phyloP scores from a whole-genome alignment of 2,797 vertebrate species.

The Tiaroga cobitis region DNA sequence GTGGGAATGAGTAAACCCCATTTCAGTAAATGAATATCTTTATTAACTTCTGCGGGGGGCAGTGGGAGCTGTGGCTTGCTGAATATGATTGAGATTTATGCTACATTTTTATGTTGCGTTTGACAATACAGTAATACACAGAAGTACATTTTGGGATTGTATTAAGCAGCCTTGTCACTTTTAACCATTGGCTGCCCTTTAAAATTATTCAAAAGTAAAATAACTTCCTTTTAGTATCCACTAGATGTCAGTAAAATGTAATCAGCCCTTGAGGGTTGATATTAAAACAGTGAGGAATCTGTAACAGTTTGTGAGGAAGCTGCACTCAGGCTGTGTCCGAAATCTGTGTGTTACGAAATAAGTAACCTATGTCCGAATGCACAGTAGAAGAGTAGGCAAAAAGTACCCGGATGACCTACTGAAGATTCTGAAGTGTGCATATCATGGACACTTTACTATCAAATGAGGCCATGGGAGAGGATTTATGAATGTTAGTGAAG shows the following conservation, averaged over 20 bases:
- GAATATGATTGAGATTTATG: background rate
- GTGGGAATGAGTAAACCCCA: constrained; percentile 27
- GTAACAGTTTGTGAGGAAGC: background rate
- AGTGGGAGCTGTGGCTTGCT: background rate
- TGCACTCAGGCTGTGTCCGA: background rate
- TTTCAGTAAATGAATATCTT: constrained; percentile 43
- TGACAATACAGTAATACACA: background rate
- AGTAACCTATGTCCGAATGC: background rate
- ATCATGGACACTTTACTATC: background rate
- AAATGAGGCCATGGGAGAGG: background rate
- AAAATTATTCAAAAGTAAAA: background rate
- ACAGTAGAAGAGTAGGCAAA: background rate
- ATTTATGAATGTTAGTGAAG: background rate
- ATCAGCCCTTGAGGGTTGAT: background rate
- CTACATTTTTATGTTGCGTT: background rate
- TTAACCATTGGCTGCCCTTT: background rate
- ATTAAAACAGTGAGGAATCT: background rate
- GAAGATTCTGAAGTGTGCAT: background rate
- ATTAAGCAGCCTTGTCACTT: background rate
- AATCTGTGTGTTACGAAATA: background rate
- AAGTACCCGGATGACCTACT: background rate
- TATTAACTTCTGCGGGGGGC: constrained; percentile 14
- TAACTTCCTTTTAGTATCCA: constrained; percentile 1
- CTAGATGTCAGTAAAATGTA: constrained; percentile 49
- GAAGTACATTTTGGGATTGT: background rate